Evolutionary conservation across 2,888 invertebrate species (phyloP).

Genomic region (Lymantria monacha): DNA sequence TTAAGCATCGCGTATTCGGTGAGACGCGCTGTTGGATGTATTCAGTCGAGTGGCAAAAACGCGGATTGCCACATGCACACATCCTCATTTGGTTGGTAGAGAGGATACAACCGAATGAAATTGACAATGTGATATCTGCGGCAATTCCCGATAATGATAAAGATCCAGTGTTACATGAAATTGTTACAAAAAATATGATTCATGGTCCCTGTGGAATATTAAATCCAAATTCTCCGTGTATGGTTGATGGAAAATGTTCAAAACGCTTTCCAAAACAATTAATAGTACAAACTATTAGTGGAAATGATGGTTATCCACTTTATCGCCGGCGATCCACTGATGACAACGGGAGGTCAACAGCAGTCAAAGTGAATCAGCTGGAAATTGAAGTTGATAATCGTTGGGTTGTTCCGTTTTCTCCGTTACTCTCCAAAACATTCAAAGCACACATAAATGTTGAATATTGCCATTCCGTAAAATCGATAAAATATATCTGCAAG

Average conservation of each 20-base stretch:
- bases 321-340: constrained; percentile 29
- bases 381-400: too few species aligned
- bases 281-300: constrained; percentile 2
- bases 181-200: too few species aligned
- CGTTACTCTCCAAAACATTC: constrained; percentile 5
- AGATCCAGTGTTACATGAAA: background rate
- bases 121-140: background rate
- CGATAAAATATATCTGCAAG: constrained; percentile 12
- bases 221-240: constrained; percentile 2
- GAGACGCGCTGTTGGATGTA: constrained; percentile 17
- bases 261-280: constrained; percentile 2
- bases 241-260: constrained; percentile 1
- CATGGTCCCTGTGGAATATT: too few species aligned
- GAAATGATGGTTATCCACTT: constrained; percentile 21
- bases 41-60: too few species aligned
- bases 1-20: constrained; percentile 4
- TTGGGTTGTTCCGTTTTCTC: constrained; percentile 1
- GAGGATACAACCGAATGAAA: background rate
- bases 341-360: constrained; percentile 27
- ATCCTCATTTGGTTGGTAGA: too few species aligned
- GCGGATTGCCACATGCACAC: too few species aligned
- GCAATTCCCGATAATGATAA: background rate
- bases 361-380: constrained; percentile 27
- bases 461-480: constrained; percentile 16
- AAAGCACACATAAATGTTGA: constrained; percentile 22